phyloP scores from a whole-genome alignment of 2,797 vertebrate species.

The Rhodeus uyekii region DNA sequence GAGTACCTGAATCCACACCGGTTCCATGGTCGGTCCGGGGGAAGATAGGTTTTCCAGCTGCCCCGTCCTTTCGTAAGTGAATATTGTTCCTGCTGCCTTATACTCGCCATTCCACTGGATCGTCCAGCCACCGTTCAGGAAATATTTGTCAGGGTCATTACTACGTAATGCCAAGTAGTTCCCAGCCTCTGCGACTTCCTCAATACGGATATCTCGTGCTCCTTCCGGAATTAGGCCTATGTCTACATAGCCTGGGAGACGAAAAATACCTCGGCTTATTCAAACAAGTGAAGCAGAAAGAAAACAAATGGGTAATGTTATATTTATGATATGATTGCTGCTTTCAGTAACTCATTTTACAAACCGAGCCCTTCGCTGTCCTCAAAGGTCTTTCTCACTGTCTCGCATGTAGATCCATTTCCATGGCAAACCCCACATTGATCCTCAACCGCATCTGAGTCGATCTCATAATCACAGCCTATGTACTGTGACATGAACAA shows the following conservation, averaged over 20 bases:
- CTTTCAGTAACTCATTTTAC: conserved; percentile 46
- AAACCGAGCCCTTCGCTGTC: conserved; percentile 89
- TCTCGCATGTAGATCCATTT: conserved; percentile 92
- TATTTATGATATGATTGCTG: neutral
- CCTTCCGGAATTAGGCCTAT: conserved; percentile 92
- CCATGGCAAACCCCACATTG: conserved; percentile 92
- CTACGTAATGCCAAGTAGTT: conserved; percentile 93
- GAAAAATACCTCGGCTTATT: neutral
- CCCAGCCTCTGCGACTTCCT: conserved; percentile 88
- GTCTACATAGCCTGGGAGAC: conserved; percentile 87
- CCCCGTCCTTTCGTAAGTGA: conserved; percentile 87
- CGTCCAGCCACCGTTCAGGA: conserved; percentile 93
- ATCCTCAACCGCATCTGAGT: conserved; percentile 87
- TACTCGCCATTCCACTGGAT: conserved; percentile 97
- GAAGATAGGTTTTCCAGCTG: conserved; percentile 94
- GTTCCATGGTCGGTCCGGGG: conserved; percentile 89
- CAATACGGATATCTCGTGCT: conserved; percentile 87
- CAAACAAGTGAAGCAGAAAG: neutral
- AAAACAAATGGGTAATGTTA: neutral
- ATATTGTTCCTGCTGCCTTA: conserved; percentile 89
- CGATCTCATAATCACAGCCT: conserved; percentile 93
- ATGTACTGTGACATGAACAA: conserved; percentile 76
- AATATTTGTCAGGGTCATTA: conserved; percentile 87
- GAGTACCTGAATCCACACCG: conserved; percentile 94
- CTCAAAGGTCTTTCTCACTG: conserved; percentile 86